Base-by-base conservation (phyloP, 2,888 invertebrate genomes). In the Loripinus fragilis region DNA sequence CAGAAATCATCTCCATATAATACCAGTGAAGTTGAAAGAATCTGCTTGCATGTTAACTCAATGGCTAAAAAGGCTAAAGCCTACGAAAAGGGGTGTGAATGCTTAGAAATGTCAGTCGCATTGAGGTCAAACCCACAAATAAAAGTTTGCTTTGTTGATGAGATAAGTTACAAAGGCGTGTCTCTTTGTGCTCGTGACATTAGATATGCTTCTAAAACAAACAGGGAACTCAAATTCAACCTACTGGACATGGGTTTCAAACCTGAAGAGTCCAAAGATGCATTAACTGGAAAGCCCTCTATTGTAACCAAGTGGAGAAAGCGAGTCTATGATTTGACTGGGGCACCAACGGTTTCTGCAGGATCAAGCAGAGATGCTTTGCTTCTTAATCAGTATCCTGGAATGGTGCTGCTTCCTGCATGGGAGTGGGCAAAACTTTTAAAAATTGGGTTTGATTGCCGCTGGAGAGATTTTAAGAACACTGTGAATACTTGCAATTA, bases 21-120 rank as follows among this genome's bases (percentile, higher is more conserved):
- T 2, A 52, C 55, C 1, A 52, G 65, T 5, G 86, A 87, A 42
- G 74, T 88, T 0, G 72, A 78, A n/a, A 71, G 60, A 20, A 75
- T 86, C n/a, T 86, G 87, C 70, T 30, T 52, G 2, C 74, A 83
- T 66, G 72, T 87, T 15, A 86, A 85, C 69, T 71, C 81, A 48
- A 81, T 80, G 8, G 74, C 79, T 12, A 74, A 79, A 60, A 66
- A 83, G 64, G 84, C 85, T n/a, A 85, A 85, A 42, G 67, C 65
- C 12, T 87, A 84, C 33, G 66, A 78, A 38, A 85, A 85, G 48
- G 81, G 82, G 10, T 87, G 86, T 45, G 71, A 65, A 69, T 66
- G 81, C 10, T 70, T 87, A 23, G 60, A 55, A 41, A 77, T 78
- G 52, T 85, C 87, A 15, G 68, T 80, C 1, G 71, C 72, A n/a